phyloP scores from a whole-genome alignment of 2,797 vertebrate species.

The Sciaenops ocellatus region DNA sequence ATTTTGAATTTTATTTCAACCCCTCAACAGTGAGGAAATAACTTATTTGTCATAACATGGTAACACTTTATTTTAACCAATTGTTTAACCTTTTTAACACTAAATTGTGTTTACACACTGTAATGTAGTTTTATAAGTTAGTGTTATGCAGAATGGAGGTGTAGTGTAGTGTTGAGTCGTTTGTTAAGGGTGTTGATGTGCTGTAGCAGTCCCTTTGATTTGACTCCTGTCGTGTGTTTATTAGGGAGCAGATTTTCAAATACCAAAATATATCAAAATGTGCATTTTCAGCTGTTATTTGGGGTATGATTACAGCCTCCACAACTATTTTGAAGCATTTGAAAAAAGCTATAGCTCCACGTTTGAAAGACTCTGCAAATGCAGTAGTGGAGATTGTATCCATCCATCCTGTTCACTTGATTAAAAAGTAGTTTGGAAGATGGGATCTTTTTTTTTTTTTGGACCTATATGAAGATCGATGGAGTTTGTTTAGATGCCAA shows the following conservation, averaged over 20 bases:
- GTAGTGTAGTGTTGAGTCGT: no score
- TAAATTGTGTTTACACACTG: neutral
- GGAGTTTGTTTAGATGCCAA: neutral
- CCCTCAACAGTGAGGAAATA: neutral
- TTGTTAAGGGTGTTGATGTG: neutral
- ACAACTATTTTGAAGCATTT: neutral
- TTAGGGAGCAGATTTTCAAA: neutral
- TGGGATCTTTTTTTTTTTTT: neutral
- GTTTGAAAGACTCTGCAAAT: neutral
- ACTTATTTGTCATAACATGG: slow-evolving; percentile 36
- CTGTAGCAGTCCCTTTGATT: neutral
- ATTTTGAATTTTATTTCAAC: neutral
- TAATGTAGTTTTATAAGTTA: neutral
- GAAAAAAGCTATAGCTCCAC: neutral
- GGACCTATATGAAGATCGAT: neutral
- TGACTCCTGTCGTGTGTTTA: neutral
- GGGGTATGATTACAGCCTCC: neutral
- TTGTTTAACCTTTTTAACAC: neutral
- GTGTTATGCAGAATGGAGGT: neutral
- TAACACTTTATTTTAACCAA: neutral
- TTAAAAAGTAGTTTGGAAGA: neutral
- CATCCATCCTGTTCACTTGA: neutral
- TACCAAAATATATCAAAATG: neutral
- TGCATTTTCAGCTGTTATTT: neutral
- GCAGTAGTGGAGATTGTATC: neutral